These are phyloP conservation scores for Heliocidaris tuberculata DNA, from an alignment of 35 echinoderm and acorn worm genomes.

Conservation along the genomic window DNA sequence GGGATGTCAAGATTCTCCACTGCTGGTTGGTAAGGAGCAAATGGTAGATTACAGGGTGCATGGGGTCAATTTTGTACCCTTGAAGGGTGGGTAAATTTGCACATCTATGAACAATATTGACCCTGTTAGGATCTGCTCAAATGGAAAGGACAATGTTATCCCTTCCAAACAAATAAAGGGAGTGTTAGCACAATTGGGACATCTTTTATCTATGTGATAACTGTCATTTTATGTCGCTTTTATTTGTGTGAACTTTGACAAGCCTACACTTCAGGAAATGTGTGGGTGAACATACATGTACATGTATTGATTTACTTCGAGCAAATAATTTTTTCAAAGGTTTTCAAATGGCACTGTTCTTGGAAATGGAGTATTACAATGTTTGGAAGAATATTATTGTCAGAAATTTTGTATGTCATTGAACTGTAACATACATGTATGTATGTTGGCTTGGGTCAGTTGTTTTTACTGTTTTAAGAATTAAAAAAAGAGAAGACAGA, in stretches of 20 bases:
- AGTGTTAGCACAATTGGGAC: neutral
- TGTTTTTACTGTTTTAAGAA: no score
- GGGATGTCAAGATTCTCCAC: neutral
- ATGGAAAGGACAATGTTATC: neutral
- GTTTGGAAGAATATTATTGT: no score
- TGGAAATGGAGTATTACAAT: no score
- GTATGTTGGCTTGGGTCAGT: no score
- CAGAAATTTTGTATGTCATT: no score
- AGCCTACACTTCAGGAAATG: neutral
- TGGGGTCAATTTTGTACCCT: no score
- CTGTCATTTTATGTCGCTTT: neutral
- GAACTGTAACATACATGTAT: no score
- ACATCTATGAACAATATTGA: neutral
- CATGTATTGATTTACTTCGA: no score
- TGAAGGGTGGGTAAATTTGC: neutral
- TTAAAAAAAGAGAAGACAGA: no score
- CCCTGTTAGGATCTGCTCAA: constrained; percentile 1
- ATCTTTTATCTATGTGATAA: neutral
- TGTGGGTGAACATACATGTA: neutral
- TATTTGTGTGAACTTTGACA: neutral
- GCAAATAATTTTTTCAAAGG: no score
- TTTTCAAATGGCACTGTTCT: no score
- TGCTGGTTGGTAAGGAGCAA: neutral
- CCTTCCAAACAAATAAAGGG: neutral
- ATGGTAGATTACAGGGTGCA: neutral